phyloP scores from a whole-genome alignment of 2,888 invertebrate species.

The Abrostola tripartita region DNA sequence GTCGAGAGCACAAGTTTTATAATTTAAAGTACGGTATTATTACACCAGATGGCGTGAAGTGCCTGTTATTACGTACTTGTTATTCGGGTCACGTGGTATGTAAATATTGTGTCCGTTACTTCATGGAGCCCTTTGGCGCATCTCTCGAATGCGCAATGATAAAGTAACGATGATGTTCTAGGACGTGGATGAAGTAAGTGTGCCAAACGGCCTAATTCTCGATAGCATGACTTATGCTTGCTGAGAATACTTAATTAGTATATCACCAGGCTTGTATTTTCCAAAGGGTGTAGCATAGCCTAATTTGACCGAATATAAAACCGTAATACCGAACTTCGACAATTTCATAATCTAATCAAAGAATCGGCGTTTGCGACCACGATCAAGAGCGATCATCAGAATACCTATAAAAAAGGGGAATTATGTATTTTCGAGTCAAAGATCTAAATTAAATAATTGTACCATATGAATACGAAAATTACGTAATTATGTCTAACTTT shows the following conservation, averaged over 20 bases:
- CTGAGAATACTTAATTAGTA: not conserved
- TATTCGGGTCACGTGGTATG: constrained; percentile 30
- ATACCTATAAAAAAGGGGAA: no score
- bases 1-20: not conserved
- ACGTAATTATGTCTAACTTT: no score
- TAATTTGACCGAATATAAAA: no score
- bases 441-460: no score
- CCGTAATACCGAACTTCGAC: no score
- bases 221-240: not conserved
- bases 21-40: not conserved
- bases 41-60: constrained; percentile 8
- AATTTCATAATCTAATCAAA: no score
- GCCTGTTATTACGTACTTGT: not conserved
- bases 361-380: no score
- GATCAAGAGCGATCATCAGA: no score
- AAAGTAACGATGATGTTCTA: constrained; percentile 9
- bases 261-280: not conserved
- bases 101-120: constrained; percentile 44
- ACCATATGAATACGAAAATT: no score
- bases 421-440: no score
- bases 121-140: constrained; percentile 33
- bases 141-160: constrained; percentile 36
- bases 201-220: constrained; percentile 18
- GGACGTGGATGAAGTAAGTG: not conserved
- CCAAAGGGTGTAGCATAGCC: no score